Evolutionary conservation across 2,113 vertebrate genomes (phyloP).

Genomic region (Coturnix japonica): DNA sequence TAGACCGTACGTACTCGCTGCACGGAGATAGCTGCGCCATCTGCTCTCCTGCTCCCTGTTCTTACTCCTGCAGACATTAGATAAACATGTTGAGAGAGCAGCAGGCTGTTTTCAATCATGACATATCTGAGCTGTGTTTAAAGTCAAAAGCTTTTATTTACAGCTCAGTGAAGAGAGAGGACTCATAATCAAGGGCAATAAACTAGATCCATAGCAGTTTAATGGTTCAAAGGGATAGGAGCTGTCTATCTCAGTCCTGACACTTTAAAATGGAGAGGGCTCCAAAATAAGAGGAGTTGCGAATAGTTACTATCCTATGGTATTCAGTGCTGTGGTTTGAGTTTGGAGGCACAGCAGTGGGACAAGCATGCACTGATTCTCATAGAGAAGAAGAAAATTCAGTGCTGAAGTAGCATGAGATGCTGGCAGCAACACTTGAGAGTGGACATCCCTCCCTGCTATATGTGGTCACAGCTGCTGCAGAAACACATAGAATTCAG

Average conservation of each 20-base stretch:
- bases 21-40: slow-evolving; percentile 40
- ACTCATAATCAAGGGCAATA: slow-evolving; percentile 34
- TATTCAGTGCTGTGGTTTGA: neutral
- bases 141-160: slow-evolving; percentile 74
- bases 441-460: neutral
- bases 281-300: neutral
- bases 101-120: slow-evolving; percentile 58
- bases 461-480: neutral
- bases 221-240: neutral
- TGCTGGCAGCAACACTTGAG: neutral
- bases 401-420: neutral
- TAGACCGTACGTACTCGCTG: neutral
- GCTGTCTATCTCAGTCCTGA: neutral
- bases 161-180: slow-evolving; percentile 53
- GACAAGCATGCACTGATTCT: neutral
- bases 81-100: slow-evolving; percentile 62
- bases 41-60: slow-evolving; percentile 58
- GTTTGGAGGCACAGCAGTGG: neutral
- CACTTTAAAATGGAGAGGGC: neutral
- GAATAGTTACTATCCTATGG: neutral
- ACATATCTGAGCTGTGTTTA: slow-evolving; percentile 55
- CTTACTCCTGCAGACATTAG: slow-evolving; percentile 57
- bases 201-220: neutral
- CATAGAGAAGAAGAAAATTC: neutral
- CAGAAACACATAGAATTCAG: neutral